Evolutionary conservation across 2,888 invertebrate species (phyloP).

Genomic region (Phrixothrix hirtus): DNA sequence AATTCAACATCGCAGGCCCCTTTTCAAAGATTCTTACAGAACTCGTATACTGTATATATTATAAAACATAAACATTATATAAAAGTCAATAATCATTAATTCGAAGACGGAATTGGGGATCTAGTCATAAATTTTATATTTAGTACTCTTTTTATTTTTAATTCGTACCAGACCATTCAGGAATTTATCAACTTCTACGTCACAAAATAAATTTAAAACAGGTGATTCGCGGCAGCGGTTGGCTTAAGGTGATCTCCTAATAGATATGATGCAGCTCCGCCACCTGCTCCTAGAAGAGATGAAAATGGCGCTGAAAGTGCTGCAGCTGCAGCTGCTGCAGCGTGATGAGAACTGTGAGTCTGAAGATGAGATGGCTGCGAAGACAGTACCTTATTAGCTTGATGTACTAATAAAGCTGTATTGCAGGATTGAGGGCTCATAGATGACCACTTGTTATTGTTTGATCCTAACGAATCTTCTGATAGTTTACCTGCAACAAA

Average conservation of each 20-base stretch:
- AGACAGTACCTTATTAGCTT: constrained; percentile 56
- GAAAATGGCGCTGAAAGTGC: constrained; percentile 65
- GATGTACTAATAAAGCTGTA: constrained; percentile 56
- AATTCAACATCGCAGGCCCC: too few relatives aligned
- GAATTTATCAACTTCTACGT: neutral
- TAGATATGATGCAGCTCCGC: constrained; percentile 62
- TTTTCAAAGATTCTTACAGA: constrained; percentile 8
- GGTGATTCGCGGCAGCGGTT: constrained; percentile 64
- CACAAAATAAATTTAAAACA: constrained; percentile 61
- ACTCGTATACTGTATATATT: constrained; percentile 23
- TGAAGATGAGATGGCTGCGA: constrained; percentile 52
- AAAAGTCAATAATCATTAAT: constrained; percentile 16
- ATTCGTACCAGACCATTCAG: constrained; percentile 1
- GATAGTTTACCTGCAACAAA: constrained; percentile 54
- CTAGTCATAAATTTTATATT: constrained; percentile 13
- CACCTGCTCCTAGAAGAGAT: constrained; percentile 61
- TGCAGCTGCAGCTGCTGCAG: constrained; percentile 65
- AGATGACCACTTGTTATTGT: constrained; percentile 57
- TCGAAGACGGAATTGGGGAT: constrained; percentile 23
- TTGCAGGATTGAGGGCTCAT: constrained; percentile 56
- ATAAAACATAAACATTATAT: constrained; percentile 21
- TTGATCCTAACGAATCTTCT: constrained; percentile 52
- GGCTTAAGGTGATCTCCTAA: constrained; percentile 67
- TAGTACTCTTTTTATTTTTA: constrained; percentile 10
- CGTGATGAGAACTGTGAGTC: constrained; percentile 60